Conservation (phyloP, 2,888 invertebrate genomes). For the Lasius fuliginosus region DNA sequence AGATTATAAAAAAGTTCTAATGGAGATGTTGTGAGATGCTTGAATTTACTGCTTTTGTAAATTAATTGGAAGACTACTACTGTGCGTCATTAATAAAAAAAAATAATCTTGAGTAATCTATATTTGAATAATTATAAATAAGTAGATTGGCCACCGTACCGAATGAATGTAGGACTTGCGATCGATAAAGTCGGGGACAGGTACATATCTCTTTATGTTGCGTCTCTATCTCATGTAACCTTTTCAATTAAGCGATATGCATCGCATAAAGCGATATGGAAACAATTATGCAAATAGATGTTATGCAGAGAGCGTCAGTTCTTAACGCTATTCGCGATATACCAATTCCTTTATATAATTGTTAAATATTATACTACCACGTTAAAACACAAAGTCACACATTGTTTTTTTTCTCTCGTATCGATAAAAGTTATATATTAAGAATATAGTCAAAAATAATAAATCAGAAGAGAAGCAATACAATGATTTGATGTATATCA, state of each 20-base stretch:
- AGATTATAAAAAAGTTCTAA: not conserved
- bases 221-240: constrained; percentile 20
- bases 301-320: not conserved
- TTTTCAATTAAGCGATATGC: constrained; percentile 8
- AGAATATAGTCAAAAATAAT: not conserved
- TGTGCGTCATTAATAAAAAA: not conserved
- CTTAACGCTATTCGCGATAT: constrained; percentile 1
- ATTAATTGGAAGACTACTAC: not conserved
- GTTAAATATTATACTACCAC: not conserved
- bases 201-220: constrained; percentile 33
- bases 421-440: not conserved
- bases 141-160: not conserved
- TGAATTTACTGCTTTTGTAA: not conserved
- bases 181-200: constrained; percentile 49
- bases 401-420: not conserved
- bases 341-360: not conserved
- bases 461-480: not conserved
- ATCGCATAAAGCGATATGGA: constrained; percentile 37
- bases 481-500: not conserved
- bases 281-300: not conserved
- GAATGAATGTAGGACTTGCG: not conserved
- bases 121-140: not conserved
- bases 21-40: not conserved
- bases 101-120: not conserved
- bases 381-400: not conserved